A percentile compares a stretch with the other conserved stretches of the same genome.
Evolutionary conservation across 2,113 vertebrate species (phyloP).

Genomic region (Sturnus vulgaris): DNA sequence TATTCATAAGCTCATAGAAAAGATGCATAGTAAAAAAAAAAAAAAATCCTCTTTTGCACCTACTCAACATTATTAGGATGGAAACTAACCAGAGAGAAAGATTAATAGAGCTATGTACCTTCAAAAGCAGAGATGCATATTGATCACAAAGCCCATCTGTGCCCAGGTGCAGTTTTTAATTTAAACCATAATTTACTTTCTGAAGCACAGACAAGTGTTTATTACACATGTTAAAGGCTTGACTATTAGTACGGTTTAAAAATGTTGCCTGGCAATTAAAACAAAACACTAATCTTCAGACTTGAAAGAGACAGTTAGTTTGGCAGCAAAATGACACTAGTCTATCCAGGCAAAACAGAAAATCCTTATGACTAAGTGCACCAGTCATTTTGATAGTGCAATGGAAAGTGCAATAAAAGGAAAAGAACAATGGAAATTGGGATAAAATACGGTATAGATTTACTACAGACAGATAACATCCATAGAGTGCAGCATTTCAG

Average conservation of each 20-base stretch:
- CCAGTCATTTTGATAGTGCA: neutral
- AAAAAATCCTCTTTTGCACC: neutral
- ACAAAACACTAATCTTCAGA: neutral
- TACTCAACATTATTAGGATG: neutral
- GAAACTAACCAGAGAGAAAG: neutral
- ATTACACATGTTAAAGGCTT: neutral
- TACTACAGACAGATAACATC: neutral
- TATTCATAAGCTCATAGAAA: neutral
- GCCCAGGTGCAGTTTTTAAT: neutral
- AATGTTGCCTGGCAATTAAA: neutral
- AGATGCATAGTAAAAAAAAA: neutral
- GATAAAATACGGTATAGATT: neutral
- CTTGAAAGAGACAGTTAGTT: neutral
- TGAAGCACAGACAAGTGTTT: neutral
- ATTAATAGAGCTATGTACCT: neutral
- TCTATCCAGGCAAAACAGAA: neutral
- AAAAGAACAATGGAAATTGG: neutral
- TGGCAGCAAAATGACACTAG: neutral
- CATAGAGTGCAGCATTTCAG: neutral
- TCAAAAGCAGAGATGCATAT: neutral
- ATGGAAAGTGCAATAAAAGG: neutral
- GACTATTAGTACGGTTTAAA: neutral
- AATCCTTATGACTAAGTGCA: rapidly evolving
- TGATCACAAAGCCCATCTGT: neutral
- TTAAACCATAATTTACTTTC: neutral